phyloP scores from a whole-genome alignment of 2,888 invertebrate species.

The Nomada ferruginata region DNA sequence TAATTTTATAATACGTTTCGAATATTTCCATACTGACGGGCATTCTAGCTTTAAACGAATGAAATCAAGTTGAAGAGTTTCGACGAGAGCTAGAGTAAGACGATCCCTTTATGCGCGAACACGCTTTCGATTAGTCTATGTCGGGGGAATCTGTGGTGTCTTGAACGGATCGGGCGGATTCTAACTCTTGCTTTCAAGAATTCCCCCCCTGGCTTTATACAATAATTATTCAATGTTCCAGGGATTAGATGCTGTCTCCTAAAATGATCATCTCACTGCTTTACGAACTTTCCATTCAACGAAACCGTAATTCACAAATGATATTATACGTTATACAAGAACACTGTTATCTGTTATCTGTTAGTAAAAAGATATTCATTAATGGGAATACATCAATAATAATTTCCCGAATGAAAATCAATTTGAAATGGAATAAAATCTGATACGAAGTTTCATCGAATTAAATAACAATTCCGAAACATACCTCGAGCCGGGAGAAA shows the following conservation, averaged over 20 bases:
- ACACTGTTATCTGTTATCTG: too few relatives aligned
- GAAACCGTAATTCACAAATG: background rate
- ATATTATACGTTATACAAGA: background rate
- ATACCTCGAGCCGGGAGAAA: background rate
- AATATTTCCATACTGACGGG: background rate
- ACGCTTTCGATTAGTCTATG: conserved; percentile 35
- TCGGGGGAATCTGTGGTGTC: conserved; percentile 31
- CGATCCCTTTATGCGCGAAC: conserved; percentile 32
- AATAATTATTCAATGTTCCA: conserved; percentile 22
- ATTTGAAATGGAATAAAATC: background rate
- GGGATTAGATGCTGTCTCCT: conserved; percentile 2
- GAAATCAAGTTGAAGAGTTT: conserved; percentile 30
- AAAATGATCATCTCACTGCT: background rate
- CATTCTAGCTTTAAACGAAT: conserved; percentile 3
- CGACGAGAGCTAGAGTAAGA: conserved; percentile 22
- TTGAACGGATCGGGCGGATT: conserved; percentile 23
- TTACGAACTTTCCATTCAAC: background rate
- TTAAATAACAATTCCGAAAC: background rate
- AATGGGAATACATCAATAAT: too few relatives aligned
- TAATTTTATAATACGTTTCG: too few relatives aligned
- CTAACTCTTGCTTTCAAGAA: conserved; percentile 22
- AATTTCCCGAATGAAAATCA: too few relatives aligned
- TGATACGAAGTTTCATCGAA: background rate
- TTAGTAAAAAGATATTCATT: too few relatives aligned
- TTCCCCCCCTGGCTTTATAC: conserved; percentile 1